phyloP scores from a whole-genome alignment of 2,797 vertebrate genomes.

The Parotocinclus haroldoi region DNA sequence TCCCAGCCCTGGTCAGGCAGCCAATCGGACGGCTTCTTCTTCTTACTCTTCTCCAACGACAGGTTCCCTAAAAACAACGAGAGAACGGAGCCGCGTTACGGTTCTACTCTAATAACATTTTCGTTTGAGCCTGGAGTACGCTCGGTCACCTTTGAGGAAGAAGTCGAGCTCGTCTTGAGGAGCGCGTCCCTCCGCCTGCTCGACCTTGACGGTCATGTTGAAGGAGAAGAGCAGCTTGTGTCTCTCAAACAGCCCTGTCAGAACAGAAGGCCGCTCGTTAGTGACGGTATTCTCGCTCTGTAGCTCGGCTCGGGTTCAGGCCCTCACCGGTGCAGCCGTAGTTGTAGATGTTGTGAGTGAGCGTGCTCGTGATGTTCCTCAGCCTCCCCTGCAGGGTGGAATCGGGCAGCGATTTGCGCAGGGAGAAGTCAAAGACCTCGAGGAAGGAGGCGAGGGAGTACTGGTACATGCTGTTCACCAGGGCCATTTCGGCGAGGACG shows the following conservation, averaged over 20 bases:
- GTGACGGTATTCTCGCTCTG: background rate
- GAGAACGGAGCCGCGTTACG: too few species aligned
- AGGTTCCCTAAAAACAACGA: slow-evolving; percentile 76
- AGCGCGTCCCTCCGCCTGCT: slow-evolving; percentile 81
- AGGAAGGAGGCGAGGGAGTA: slow-evolving; percentile 90
- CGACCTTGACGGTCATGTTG: slow-evolving; percentile 91
- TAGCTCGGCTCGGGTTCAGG: background rate
- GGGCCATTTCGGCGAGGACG: slow-evolving; percentile 89
- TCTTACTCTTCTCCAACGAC: slow-evolving; percentile 86
- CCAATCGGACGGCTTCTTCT: slow-evolving; percentile 82
- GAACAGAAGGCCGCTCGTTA: slow-evolving; percentile 13
- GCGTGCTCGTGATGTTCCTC: slow-evolving; percentile 82
- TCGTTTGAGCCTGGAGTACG: too few species aligned
- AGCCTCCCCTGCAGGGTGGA: slow-evolving; percentile 76
- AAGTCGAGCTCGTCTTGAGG: slow-evolving; percentile 92
- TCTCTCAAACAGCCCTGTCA: slow-evolving; percentile 87
- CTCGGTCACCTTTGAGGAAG: slow-evolving; percentile 87
- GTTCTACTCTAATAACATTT: too few species aligned
- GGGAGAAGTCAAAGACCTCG: slow-evolving; percentile 84
- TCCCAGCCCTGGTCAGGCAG: slow-evolving; percentile 93
- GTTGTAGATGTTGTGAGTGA: slow-evolving; percentile 91
- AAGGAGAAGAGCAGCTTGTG: slow-evolving; percentile 96
- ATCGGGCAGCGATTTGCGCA: slow-evolving; percentile 82
- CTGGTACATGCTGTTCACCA: slow-evolving; percentile 96
- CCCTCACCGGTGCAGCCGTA: slow-evolving; percentile 89